Evolutionary conservation across 1,140 invertebrate species (phyloP).

Genomic region (Musca vetustissima): DNA sequence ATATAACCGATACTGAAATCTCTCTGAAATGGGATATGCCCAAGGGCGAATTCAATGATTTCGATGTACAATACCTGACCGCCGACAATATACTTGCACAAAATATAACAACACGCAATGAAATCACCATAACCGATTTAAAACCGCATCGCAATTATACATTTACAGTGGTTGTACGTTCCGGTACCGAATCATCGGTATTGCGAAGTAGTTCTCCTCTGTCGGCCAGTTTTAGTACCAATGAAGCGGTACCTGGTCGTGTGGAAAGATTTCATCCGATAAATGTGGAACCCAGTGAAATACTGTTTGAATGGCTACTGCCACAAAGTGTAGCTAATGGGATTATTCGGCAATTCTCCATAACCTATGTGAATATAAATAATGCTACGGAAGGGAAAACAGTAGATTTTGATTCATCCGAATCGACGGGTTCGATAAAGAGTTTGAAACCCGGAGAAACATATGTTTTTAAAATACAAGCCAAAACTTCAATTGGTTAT

Average conservation of each 20-base stretch:
- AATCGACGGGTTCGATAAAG: conserved; percentile 70
- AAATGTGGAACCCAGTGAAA: conserved; percentile 78
- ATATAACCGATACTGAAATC: conserved; percentile 78
- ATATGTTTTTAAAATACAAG: conserved; percentile 84
- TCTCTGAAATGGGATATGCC: conserved; percentile 80
- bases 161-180: conserved; percentile 82
- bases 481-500: conserved; percentile 80
- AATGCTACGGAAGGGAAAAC: conserved; percentile 62
- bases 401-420: conserved; percentile 69
- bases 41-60: conserved; percentile 81
- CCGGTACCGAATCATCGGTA: conserved; percentile 77
- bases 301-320: conserved; percentile 80
- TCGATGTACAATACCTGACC: conserved; percentile 84
- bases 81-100: conserved; percentile 66
- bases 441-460: conserved; percentile 77
- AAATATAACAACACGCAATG: conserved; percentile 71
- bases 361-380: conserved; percentile 74
- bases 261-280: conserved; percentile 75
- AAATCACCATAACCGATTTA: conserved; percentile 72
- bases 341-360: conserved; percentile 77
- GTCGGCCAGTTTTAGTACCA: conserved; percentile 79
- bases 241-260: conserved; percentile 79
- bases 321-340: conserved; percentile 80
- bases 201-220: conserved; percentile 74
- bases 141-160: conserved; percentile 86